These are phyloP conservation scores for Brachypalpus laphriformis DNA, from an alignment of 2,888 invertebrate genomes.

Conservation along the genomic window DNA sequence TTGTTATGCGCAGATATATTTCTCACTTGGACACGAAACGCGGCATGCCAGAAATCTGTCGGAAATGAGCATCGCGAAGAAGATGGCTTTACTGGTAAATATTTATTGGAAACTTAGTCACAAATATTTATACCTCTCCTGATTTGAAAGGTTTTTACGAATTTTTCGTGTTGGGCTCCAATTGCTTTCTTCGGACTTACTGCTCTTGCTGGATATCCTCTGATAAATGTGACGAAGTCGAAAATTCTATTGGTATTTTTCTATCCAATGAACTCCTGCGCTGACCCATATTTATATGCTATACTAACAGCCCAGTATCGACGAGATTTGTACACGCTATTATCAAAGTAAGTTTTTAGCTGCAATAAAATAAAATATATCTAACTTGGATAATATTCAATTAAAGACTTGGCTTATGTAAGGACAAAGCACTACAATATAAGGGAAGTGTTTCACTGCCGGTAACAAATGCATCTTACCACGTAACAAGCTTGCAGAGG, in stretches of 20 bases:
- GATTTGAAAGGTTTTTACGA: slow-evolving; percentile 86
- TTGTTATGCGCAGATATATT: slow-evolving; percentile 94
- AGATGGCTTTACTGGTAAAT: slow-evolving; percentile 92
- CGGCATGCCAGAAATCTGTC: slow-evolving; percentile 85
- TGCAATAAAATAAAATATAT: neutral
- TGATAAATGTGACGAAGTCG: slow-evolving; percentile 91
- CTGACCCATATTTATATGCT: slow-evolving; percentile 96
- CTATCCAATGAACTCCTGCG: slow-evolving; percentile 95
- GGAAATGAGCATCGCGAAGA: slow-evolving; percentile 91
- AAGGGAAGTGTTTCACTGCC: slow-evolving; percentile 81
- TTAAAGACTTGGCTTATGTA: slow-evolving; percentile 84
- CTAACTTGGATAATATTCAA: neutral
- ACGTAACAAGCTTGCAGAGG: slow-evolving; percentile 77
- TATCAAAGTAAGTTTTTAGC: slow-evolving; percentile 85
- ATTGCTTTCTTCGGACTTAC: slow-evolving; percentile 95
- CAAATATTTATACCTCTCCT: slow-evolving; percentile 3
- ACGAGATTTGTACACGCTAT: slow-evolving; percentile 87
- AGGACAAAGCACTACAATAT: slow-evolving; percentile 83
- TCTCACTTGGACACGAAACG: slow-evolving; percentile 89
- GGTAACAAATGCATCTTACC: slow-evolving; percentile 78
- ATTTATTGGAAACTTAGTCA: neutral
- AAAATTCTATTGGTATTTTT: slow-evolving; percentile 94
- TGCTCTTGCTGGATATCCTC: slow-evolving; percentile 91
- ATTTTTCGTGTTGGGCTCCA: slow-evolving; percentile 93
- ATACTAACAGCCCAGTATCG: slow-evolving; percentile 94